Conservation (phyloP, 2,797 vertebrate genomes). For the Lagorchestes hirsutus region DNA sequence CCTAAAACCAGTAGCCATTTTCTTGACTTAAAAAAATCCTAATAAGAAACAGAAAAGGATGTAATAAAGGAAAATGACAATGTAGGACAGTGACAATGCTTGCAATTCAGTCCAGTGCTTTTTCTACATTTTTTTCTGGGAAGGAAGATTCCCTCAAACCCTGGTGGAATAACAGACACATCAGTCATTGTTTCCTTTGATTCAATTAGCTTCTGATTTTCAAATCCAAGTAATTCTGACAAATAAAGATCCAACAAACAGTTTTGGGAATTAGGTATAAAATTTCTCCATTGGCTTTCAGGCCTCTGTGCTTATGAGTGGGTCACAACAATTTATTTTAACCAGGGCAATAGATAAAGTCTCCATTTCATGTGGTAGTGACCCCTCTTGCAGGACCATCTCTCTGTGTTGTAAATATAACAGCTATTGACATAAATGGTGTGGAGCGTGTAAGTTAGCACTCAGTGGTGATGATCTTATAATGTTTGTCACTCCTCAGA, state of each 20-base stretch:
- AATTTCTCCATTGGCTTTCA: constrained; percentile 44
- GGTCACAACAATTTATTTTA: constrained; percentile 57
- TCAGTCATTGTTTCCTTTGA: constrained; percentile 22
- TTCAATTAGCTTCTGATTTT: constrained; percentile 39
- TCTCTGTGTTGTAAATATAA: constrained; percentile 45
- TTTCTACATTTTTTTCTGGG: constrained; percentile 32
- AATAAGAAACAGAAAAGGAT: constrained; percentile 43
- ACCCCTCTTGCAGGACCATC: constrained; percentile 45
- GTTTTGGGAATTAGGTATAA: constrained; percentile 61
- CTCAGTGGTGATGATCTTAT: constrained; percentile 61
- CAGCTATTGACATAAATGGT: constrained; percentile 59
- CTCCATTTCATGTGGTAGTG: constrained; percentile 67
- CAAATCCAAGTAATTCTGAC: constrained; percentile 59
- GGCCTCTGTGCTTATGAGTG: constrained; percentile 36
- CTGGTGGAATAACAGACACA: constrained; percentile 5
- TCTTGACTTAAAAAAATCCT: not conserved
- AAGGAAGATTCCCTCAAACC: constrained; percentile 9
- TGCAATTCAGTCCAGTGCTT: constrained; percentile 17
- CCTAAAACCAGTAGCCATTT: constrained; percentile 29
- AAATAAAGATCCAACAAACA: constrained; percentile 54
- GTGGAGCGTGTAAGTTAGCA: constrained; percentile 53
- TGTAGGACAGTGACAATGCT: not conserved
- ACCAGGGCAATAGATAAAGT: constrained; percentile 30
- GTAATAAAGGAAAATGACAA: constrained; percentile 32
- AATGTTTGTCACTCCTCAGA: constrained; percentile 67